A percentile compares a stretch with the other conserved stretches of the same genome.
These are phyloP conservation scores for Acrocephalus kingi DNA, from an alignment of 2,113 vertebrate species.

Conservation along the genomic window DNA sequence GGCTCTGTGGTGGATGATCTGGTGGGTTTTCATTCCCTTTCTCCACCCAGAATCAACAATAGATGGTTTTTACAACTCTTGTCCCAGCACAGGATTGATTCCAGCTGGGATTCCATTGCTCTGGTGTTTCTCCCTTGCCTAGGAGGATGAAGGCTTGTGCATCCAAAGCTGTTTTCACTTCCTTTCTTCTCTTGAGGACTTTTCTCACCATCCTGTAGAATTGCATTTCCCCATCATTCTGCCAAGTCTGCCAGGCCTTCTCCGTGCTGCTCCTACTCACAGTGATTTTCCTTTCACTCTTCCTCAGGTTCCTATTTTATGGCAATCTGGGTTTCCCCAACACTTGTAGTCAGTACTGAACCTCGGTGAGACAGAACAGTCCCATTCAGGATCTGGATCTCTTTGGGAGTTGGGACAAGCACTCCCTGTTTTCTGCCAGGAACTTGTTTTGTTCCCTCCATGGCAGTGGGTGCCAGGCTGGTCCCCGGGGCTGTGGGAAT, in stretches of 20 bases:
- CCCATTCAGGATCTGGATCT: neutral
- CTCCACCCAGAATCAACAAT: neutral
- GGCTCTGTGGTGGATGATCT: neutral
- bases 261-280: neutral
- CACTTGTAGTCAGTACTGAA: neutral
- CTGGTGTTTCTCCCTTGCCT: neutral
- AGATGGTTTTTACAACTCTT: neutral
- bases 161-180: neutral
- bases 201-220: neutral
- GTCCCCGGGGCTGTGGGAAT: neutral
- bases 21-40: neutral
- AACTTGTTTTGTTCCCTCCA: neutral
- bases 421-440: accelerated
- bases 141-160: neutral
- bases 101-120: neutral
- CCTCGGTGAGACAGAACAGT: accelerated
- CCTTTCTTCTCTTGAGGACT: neutral
- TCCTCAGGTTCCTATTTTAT: neutral
- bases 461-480: neutral
- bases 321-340: neutral
- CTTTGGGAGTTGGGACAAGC: neutral
- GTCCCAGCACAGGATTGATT: neutral
- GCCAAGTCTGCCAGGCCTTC: neutral
- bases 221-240: neutral
- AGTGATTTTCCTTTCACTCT: neutral